A percentile compares a stretch with the other conserved stretches of the same genome.
These are phyloP conservation scores for Trogon surrucura DNA, from an alignment of 2,113 vertebrate species.

Conservation along the genomic window DNA sequence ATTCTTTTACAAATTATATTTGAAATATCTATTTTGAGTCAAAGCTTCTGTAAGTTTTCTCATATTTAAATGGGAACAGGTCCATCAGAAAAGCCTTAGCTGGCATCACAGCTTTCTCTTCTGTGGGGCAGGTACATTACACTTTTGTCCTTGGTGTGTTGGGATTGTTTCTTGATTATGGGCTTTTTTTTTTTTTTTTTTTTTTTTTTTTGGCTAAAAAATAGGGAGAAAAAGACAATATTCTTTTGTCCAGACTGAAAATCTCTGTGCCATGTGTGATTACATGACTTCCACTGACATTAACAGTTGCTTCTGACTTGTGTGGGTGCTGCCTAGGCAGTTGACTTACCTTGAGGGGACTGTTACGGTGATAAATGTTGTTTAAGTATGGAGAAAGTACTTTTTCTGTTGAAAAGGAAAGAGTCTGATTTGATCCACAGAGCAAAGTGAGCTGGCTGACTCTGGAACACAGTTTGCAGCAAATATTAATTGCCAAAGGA, in stretches of 20 bases:
- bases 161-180: neutral
- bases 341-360: neutral
- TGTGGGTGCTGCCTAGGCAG: too few relatives aligned
- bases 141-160: neutral
- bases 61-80: neutral
- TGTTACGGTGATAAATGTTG: neutral
- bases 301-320: neutral
- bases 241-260: neutral
- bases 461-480: neutral
- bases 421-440: neutral
- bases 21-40: neutral
- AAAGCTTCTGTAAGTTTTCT: neutral
- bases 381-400: neutral
- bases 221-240: neutral
- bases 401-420: neutral
- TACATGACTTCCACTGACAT: neutral
- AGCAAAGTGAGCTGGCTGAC: neutral
- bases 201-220: neutral
- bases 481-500: neutral
- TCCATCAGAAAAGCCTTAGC: neutral
- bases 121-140: accelerated
- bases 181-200: too few relatives aligned
- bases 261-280: neutral
- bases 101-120: neutral
- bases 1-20: neutral